Evolutionary conservation across 2,888 invertebrate species (phyloP).

Genomic region (Lissonota sp.): DNA sequence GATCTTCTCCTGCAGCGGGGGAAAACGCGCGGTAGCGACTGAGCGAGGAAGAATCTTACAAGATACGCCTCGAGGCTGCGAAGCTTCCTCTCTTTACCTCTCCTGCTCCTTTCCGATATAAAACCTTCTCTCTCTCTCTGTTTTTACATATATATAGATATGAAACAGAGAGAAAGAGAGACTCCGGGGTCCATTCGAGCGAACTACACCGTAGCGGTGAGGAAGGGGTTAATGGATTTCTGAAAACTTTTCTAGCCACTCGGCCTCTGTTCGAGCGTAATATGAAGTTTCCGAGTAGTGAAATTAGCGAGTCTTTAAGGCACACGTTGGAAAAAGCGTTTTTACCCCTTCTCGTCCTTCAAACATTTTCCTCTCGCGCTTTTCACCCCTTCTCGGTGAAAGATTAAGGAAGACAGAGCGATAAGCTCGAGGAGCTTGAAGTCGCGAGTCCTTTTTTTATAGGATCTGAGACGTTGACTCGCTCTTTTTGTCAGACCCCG

Average conservation of each 20-base stretch:
- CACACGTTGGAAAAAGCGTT: slow-evolving; percentile 62
- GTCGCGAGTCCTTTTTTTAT: slow-evolving; percentile 26
- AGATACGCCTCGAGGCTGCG: slow-evolving; percentile 39
- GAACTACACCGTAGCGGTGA: slow-evolving; percentile 21
- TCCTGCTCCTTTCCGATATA: slow-evolving; percentile 30
- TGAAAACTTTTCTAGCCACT: slow-evolving; percentile 75
- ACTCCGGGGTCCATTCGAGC: slow-evolving; percentile 28
- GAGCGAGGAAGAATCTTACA: neutral
- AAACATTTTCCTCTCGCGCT: slow-evolving; percentile 1
- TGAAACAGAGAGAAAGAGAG: slow-evolving; percentile 14
- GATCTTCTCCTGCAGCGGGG: slow-evolving; percentile 35
- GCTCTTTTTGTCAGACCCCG: neutral
- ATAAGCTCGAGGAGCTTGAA: slow-evolving; percentile 30
- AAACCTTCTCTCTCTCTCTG: slow-evolving; percentile 12
- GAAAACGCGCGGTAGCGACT: neutral
- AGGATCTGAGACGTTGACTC: slow-evolving; percentile 16
- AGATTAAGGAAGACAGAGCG: slow-evolving; percentile 16
- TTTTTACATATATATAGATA: neutral
- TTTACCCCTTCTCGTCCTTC: slow-evolving; percentile 25
- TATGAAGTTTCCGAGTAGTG: slow-evolving; percentile 76
- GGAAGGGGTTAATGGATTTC: slow-evolving; percentile 77
- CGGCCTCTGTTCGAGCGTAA: slow-evolving; percentile 73
- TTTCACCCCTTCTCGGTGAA: neutral
- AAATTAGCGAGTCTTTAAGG: slow-evolving; percentile 78
- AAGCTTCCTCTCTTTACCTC: slow-evolving; percentile 7